These are phyloP conservation scores for Papilio helenus DNA, from an alignment of 1,140 invertebrate species.

Conservation along the genomic window DNA sequence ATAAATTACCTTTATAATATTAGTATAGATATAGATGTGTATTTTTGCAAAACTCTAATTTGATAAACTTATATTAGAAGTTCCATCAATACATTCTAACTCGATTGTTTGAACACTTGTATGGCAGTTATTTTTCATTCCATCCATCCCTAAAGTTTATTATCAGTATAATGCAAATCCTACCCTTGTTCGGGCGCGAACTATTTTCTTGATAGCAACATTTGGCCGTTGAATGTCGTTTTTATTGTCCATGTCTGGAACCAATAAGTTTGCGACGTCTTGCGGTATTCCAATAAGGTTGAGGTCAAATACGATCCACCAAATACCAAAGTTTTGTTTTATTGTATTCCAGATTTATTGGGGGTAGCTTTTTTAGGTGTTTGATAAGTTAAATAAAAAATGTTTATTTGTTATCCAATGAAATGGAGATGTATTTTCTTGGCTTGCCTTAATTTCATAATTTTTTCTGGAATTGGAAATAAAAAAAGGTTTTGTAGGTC, in stretches of 20 bases:
- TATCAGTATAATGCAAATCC: conserved; percentile 29
- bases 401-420: background rate
- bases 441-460: no score
- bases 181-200: conserved; percentile 26
- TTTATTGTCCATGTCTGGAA: conserved; percentile 21
- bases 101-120: background rate
- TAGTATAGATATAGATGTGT: no score
- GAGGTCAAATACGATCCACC: background rate
- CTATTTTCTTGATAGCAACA: conserved; percentile 24
- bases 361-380: background rate
- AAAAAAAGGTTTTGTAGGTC: background rate
- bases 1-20: no score
- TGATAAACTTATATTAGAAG: background rate
- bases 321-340: conserved; percentile 29
- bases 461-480: background rate
- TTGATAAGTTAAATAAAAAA: background rate
- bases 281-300: conserved; percentile 27
- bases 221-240: conserved; percentile 24
- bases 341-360: conserved; percentile 27
- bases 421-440: background rate
- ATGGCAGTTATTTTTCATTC: conserved; percentile 8
- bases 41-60: no score
- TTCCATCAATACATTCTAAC: background rate
- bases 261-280: conserved; percentile 34
- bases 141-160: background rate